Evolutionary conservation across 1,140 invertebrate species (phyloP), one percentile per base, ranked within the genome.

Genomic region (Drosophila pachea): DNA sequence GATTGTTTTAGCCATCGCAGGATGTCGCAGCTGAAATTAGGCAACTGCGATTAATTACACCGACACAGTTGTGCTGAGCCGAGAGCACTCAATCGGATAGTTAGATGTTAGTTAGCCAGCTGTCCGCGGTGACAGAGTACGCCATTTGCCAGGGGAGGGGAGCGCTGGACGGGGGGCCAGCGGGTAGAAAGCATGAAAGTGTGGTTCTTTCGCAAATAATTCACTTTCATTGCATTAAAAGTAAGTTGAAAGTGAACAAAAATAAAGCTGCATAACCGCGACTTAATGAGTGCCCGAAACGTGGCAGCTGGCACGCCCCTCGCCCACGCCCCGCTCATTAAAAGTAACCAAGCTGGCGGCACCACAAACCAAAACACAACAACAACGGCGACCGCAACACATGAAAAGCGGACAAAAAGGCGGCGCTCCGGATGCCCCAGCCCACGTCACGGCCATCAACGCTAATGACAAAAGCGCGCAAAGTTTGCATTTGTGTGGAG

Each of bases 381-480:
- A 66, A 83, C 68, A 76, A 75, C 56, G 66, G 63, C 67, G 67
- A 84, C 73, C 78, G 47, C 72, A 79, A 79, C 79, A 84, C 76
- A 84, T 86, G 79, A 83, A 83, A 76, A 64, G 68, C 78, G 70
- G 78, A 70, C 79, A 84, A 84, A 83, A 83, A 84, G 79, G 72
- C 79, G 78, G 47, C 65, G 50, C 60, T 64, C 40, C 35, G 16
- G 61, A 42, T 50, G 63, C 55, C 50, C 73, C 78, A 63, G 75
- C 56, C 56, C 79, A 78, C 72, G 60, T 69, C 60, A 76, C 54
- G 70, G 73, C 76, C 83, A 83, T 83, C 79, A 83, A 84, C 81
- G 81, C 79, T 83, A 83, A 83, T 83, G 79, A 83, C 81, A 84
- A 83, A 83, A 83, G 79, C 76, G 79, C 79, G 76, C 79, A 84